These are phyloP conservation scores for Eupithecia dodoneata DNA, from an alignment of 2,888 invertebrate genomes.

Conservation along the genomic window DNA sequence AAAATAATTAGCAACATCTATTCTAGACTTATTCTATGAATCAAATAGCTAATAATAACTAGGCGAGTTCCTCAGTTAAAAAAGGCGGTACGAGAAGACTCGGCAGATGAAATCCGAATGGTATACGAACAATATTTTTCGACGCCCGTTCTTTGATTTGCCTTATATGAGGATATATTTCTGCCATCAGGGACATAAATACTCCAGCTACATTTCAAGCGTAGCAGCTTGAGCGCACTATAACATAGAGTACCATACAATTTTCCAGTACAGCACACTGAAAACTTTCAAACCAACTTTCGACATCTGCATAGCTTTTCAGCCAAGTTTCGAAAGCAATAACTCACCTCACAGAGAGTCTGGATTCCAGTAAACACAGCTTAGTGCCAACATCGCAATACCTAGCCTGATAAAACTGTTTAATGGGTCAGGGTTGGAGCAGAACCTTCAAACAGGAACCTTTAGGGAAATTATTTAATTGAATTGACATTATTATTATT, in stretches of 20 bases:
- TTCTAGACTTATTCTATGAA: too few relatives aligned
- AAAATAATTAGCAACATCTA: background rate
- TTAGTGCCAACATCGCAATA: conserved; percentile 34
- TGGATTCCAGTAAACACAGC: conserved; percentile 19
- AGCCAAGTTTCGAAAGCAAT: conserved; percentile 24
- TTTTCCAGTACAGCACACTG: background rate
- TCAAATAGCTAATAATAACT: background rate
- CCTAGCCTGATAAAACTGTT: conserved; percentile 32
- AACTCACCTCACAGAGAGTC: conserved; percentile 14
- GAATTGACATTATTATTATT: background rate
- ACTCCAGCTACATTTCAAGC: background rate
- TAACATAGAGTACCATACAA: background rate
- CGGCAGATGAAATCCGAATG: background rate
- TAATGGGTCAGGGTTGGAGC: conserved; percentile 41
- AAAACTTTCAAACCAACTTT: background rate
- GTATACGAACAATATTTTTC: background rate
- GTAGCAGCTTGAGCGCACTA: background rate
- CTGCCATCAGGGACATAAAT: background rate
- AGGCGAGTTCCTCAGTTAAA: background rate
- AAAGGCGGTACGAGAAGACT: background rate
- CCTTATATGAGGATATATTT: background rate
- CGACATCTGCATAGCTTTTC: conserved; percentile 21
- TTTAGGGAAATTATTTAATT: background rate
- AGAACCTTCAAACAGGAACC: conserved; percentile 23
- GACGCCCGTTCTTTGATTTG: background rate